Evolutionary conservation across 1,140 invertebrate species (phyloP).

Genomic region (Cydia pomonella): DNA sequence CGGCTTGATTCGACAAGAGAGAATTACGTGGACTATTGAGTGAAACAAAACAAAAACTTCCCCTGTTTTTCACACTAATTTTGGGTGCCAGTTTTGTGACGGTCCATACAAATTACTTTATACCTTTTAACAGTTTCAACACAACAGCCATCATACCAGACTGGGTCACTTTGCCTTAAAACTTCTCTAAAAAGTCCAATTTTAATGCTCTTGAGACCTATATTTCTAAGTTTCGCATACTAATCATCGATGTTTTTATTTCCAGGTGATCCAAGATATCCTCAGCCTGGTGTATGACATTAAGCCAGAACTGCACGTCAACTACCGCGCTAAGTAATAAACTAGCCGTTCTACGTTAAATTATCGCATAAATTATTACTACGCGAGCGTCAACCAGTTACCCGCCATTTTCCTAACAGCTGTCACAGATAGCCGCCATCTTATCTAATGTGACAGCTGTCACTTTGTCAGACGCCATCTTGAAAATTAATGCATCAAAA

Average conservation of each 20-base stretch:
- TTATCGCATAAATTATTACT: constrained; percentile 45
- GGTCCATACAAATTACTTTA: no score
- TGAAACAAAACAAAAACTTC: no score
- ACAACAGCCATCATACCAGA: background rate
- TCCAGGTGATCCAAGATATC: constrained; percentile 90
- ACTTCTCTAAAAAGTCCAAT: no score
- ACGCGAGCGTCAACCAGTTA: background rate
- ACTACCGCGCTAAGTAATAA: constrained; percentile 82
- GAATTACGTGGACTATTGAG: no score
- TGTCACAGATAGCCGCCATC: constrained; percentile 1
- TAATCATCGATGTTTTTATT: constrained; percentile 47
- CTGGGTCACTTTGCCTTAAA: no score
- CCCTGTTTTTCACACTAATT: no score
- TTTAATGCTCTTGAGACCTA: no score
- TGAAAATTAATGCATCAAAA: constrained; percentile 41
- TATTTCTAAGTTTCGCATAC: background rate
- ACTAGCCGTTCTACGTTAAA: constrained; percentile 41
- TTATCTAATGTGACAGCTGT: constrained; percentile 35
- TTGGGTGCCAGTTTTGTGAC: no score
- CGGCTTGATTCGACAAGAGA: no score
- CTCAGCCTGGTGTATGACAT: constrained; percentile 93
- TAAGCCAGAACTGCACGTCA: constrained; percentile 93
- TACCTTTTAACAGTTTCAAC: constrained; percentile 9
- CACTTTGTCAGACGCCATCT: constrained; percentile 41
- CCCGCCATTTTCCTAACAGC: constrained; percentile 15